Base-by-base conservation (phyloP, 2,113 vertebrate species). In the Galemys pyrenaicus region DNA sequence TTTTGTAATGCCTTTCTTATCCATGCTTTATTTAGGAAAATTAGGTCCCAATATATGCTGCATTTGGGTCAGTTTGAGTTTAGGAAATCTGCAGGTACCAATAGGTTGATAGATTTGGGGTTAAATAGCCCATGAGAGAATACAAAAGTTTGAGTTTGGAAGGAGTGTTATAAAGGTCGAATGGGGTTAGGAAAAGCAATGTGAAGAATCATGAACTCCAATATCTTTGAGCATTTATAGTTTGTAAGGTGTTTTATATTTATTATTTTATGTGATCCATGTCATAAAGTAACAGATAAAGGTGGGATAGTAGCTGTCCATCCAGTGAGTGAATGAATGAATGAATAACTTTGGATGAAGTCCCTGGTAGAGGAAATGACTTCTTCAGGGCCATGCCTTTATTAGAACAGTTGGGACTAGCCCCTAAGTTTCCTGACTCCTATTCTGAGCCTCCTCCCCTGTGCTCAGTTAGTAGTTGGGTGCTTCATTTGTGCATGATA, bases 1-100 rank as follows among this genome's bases (percentile, higher is more conserved):
- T n/a, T 35, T 15, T 86, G 7, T 12, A 65, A 92, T 92, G 15
- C 56, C 41, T 79, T 79, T 89, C 19, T 68, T 39, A 82, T 79
- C 28, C 16, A 35, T 11, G 32, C 11, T 64, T 28, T 62, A 5
- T 51, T 79, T 81, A 41, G 51, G n/a, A 19, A 89, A 94, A 80
- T 80, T 15, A 54, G 68, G 35, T 44, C 65, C 85, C 32, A 64
- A 9, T 79, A 73, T 44, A 74, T 49, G 62, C n/a, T 28, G 39
- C 41, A 81, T 85, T 81, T 24, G 4, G 39, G 41, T 85, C 88
- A 44, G 5, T 71, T 67, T 91, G 78, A 68, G 68, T 89, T 95
- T 74, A 70, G 6, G 24, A 32, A n/a, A 64, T 87, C 39, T 44
- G 32, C 64, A 88, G 9, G 91, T 85, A 82, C 35, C 56, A 91